Percentiles rank a stretch among this genome's conserved stretches.
Evolutionary conservation across 2,797 vertebrate genomes (phyloP).

Genomic region (Epinephelus awoara): DNA sequence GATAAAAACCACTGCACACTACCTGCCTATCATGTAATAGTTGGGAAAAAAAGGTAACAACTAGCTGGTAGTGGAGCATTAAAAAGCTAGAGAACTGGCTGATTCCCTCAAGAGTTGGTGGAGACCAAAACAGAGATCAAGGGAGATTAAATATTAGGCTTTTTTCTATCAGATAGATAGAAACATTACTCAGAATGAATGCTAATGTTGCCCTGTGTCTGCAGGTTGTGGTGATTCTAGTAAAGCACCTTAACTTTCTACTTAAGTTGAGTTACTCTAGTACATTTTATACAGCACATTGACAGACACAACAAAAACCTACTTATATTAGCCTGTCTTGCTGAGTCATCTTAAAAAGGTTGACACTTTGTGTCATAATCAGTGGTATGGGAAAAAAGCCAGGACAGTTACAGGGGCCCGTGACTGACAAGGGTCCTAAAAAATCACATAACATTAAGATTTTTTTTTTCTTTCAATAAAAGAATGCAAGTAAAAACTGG

Average conservation of each 20-base stretch:
- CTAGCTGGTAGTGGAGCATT: background rate
- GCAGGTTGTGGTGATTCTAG: background rate
- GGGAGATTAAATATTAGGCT: background rate
- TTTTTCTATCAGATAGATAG: background rate
- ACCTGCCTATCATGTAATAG: background rate
- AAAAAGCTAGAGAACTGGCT: background rate
- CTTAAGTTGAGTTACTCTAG: background rate
- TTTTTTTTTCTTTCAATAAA: too few species aligned
- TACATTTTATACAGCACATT: background rate
- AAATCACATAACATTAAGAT: too few species aligned
- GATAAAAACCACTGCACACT: background rate
- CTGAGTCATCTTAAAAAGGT: slow-evolving; percentile 19
- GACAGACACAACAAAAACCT: background rate
- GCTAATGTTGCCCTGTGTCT: background rate
- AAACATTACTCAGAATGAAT: background rate
- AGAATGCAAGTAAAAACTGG: too few species aligned
- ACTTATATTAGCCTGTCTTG: background rate
- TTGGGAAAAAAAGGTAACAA: background rate
- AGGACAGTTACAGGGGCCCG: too few species aligned
- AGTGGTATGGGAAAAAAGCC: too few species aligned
- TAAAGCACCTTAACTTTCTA: background rate
- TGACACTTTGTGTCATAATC: slow-evolving; percentile 3
- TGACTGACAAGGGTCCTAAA: too few species aligned
- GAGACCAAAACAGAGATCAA: background rate
- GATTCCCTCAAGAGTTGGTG: background rate